Evolutionary conservation across 1,140 invertebrate species (phyloP), one percentile per base, ranked within the genome.

Genomic region (Drosophila navojoa): DNA sequence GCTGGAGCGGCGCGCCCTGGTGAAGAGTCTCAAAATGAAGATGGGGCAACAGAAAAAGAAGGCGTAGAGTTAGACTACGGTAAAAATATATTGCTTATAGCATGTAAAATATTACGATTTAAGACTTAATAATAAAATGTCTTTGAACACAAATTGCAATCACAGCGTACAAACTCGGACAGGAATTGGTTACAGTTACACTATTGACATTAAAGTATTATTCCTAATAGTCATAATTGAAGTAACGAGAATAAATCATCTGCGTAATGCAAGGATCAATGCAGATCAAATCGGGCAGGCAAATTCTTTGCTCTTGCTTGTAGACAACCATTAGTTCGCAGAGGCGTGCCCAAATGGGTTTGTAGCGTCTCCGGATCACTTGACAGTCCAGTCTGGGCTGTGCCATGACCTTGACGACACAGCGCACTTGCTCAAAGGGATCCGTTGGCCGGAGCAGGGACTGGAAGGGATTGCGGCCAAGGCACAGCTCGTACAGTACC

Each of bases 21-120:
- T 96, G 6, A 96, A 96, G 92, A 95, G 94, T 87, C 93, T 96
- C 16, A 96, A 96, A 92, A 93, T 93, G 50, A 96, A 96, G 93
- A 66, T 92, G 5, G 76, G 84, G 53, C 62, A 90, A 64, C 77
- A 68, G 4, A 29, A 29, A 6, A 29, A 6, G 5, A 68, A 76
- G 15, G 32, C 49, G 35, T 27, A 53, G 35, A 3, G 19, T 42
- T 52, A 59, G 42, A 38, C n/a, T 19, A 57, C 58, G 55, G 49
- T 6, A 27, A 11, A 42, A 71, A 40, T 62, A 57, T 61, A 66
- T 66, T 58, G 53, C 49, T 60, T 54, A 53, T 49, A 61, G 32
- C 35, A 42, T 73, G 19, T 62, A 52, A 29, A 57, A 44, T 73
- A 57, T 42, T 15, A 16, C 13, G 16, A 44, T 19, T n/a, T 58